Percentiles rank a stretch among this genome's conserved stretches.
phyloP scores from a whole-genome alignment of 2,888 invertebrate genomes.

The Pasiphila rectangulata region DNA sequence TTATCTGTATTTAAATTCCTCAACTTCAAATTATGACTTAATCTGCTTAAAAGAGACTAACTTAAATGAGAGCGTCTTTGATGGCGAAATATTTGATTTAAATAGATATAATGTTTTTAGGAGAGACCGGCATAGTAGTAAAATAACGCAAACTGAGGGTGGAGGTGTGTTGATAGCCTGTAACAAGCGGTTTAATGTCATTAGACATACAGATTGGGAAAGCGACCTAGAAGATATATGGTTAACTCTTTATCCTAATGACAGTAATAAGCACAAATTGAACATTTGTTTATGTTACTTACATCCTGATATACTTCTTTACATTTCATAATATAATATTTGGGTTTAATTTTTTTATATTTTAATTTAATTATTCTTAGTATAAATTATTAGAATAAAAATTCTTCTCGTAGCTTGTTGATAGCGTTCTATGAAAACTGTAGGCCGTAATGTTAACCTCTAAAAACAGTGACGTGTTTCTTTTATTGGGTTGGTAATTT shows the following conservation, averaged over 20 bases:
- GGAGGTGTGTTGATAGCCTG: background rate
- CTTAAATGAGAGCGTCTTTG: background rate
- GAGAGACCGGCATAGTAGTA: background rate
- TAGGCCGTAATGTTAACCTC: background rate
- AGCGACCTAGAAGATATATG: background rate
- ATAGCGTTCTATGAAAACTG: background rate
- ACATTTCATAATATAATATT: no score
- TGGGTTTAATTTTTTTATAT: no score
- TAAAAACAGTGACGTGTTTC: background rate
- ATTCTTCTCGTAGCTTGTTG: background rate
- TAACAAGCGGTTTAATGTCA: background rate
- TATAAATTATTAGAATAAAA: no score
- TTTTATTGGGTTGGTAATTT: no score
- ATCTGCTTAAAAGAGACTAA: background rate
- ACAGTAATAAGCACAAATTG: background rate
- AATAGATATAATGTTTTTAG: no score
- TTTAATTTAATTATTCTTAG: no score
- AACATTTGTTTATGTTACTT: background rate
- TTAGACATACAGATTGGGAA: background rate
- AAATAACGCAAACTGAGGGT: background rate
- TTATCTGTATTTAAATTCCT: background rate
- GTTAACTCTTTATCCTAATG: background rate
- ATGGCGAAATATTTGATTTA: background rate
- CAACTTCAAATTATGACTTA: background rate
- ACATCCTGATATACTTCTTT: background rate